A percentile compares a stretch with the other conserved stretches of the same genome.
phyloP scores from a whole-genome alignment of 2,797 vertebrate genomes.

The Pantherophis vulpinus region DNA sequence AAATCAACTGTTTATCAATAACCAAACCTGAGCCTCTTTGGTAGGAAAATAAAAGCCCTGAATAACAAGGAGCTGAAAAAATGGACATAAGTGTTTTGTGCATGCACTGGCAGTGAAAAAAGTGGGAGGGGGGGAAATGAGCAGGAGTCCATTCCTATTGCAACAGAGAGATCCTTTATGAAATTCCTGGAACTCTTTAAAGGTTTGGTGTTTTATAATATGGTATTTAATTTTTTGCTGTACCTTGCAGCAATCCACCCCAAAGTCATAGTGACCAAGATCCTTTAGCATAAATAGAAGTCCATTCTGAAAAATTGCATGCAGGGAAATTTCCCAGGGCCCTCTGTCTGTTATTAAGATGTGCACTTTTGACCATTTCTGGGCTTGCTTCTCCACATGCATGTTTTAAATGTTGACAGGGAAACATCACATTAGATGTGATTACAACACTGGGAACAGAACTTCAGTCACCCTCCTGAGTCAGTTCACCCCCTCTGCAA shows the following conservation, averaged over 20 bases:
- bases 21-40: background rate
- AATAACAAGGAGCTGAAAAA: background rate
- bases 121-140: accelerated
- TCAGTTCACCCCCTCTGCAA: background rate
- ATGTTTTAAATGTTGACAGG: background rate
- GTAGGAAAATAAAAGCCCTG: background rate
- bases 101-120: background rate
- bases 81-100: background rate
- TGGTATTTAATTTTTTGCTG: background rate
- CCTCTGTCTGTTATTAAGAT: background rate
- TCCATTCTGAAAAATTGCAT: too few relatives aligned
- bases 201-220: background rate
- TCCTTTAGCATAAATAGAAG: background rate
- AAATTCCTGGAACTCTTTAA: background rate
- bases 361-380: background rate
- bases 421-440: slow-evolving; percentile 8
- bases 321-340: background rate
- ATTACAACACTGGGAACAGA: slow-evolving; percentile 19
- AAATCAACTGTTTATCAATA: background rate
- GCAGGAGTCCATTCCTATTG: background rate
- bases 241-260: background rate
- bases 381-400: background rate
- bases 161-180: background rate
- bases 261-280: background rate
- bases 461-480: background rate